Conservation (phyloP, 2,113 vertebrate genomes). For the Centropristis striata region DNA sequence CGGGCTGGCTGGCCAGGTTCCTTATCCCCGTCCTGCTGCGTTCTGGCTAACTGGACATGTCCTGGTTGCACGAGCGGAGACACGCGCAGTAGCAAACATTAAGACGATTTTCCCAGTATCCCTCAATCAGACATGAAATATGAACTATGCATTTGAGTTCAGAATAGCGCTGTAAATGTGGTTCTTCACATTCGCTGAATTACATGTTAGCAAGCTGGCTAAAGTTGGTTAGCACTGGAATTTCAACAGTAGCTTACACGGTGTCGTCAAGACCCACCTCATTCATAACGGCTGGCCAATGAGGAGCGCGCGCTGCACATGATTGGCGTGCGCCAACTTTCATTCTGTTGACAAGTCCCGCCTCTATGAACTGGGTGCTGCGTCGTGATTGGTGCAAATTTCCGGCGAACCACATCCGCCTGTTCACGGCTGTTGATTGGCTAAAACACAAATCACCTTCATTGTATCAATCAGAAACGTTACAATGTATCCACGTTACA, state of each 20-base stretch:
- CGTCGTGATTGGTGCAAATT: conserved; percentile 58
- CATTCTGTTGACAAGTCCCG: conserved; percentile 39
- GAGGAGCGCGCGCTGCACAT: not conserved
- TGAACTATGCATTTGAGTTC: conserved; percentile 14
- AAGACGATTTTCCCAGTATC: conserved; percentile 32
- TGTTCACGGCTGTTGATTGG: conserved; percentile 56
- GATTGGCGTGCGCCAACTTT: conserved; percentile 66
- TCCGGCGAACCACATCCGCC: conserved; percentile 64
- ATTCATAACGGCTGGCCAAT: conserved; percentile 57
- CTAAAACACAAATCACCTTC: conserved; percentile 34
- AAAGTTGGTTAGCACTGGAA: conserved; percentile 87
- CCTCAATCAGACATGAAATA: conserved; percentile 4
- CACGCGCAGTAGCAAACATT: conserved; percentile 62
- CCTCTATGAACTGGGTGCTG: conserved; percentile 36
- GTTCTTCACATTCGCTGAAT: conserved; percentile 57
- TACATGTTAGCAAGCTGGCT: conserved; percentile 81
- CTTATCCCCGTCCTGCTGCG: conserved; percentile 69
- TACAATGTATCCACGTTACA: not conserved
- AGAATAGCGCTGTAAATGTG: not conserved
- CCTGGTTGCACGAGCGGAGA: conserved; percentile 56
- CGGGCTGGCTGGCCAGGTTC: conserved; percentile 67
- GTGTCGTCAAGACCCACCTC: conserved; percentile 69
- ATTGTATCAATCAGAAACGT: conserved; percentile 6
- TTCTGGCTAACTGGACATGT: conserved; percentile 77
- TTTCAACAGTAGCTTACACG: conserved; percentile 82